A percentile compares a stretch with the other conserved stretches of the same genome.
Evolutionary conservation across 2,888 invertebrate genomes (phyloP).

Genomic region (Dynastes hyllus): DNA sequence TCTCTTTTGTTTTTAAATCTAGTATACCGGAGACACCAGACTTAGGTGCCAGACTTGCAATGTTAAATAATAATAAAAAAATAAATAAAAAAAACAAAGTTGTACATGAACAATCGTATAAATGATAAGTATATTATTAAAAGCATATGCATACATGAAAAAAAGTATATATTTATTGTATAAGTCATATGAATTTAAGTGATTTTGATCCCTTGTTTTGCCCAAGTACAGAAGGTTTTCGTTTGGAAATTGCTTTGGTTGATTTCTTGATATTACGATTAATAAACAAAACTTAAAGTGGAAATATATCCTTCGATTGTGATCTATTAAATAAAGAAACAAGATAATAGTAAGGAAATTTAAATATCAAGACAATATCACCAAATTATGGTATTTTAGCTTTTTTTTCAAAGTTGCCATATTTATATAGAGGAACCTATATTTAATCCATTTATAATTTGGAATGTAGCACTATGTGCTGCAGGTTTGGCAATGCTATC

Average conservation of each 20-base stretch:
- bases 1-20: conserved; percentile 24
- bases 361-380: too few relatives aligned
- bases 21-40: conserved; percentile 57
- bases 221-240: background rate
- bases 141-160: conserved; percentile 33
- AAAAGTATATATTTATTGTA: conserved; percentile 40
- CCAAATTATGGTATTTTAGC: too few relatives aligned
- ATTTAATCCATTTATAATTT: too few relatives aligned
- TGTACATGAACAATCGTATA: conserved; percentile 54
- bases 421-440: too few relatives aligned
- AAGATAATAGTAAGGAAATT: too few relatives aligned
- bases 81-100: conserved; percentile 35
- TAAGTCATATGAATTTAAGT: conserved; percentile 12
- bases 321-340: too few relatives aligned
- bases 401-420: too few relatives aligned
- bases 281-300: too few relatives aligned
- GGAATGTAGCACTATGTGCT: too few relatives aligned
- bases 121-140: conserved; percentile 35
- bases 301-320: too few relatives aligned
- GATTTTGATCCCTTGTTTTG: background rate
- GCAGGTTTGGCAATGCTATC: too few relatives aligned
- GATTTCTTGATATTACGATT: too few relatives aligned
- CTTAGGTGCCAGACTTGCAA: conserved; percentile 56
- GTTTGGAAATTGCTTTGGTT: background rate
- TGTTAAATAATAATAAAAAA: conserved; percentile 33